phyloP scores from a whole-genome alignment of 2,797 vertebrate species.

The Hoplostethus atlanticus region DNA sequence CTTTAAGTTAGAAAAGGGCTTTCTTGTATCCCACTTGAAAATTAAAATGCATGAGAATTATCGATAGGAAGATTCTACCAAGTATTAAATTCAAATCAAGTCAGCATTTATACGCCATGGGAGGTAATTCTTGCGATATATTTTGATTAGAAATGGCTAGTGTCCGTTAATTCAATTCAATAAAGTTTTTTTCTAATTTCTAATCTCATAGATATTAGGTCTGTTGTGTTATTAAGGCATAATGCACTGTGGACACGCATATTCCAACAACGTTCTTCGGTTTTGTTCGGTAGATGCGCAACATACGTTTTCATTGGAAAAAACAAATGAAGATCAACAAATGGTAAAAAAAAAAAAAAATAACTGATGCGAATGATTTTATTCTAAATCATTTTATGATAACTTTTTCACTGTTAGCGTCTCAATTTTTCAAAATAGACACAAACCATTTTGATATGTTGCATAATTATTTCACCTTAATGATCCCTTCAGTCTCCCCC shows the following conservation, averaged over 20 bases:
- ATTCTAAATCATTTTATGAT: background rate
- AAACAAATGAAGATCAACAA: background rate
- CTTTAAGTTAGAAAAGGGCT: background rate
- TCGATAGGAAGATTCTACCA: background rate
- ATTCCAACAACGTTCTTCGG: conserved; percentile 9
- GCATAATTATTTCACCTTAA: conserved; percentile 38
- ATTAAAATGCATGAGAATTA: background rate
- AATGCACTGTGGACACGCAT: background rate
- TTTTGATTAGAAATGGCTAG: background rate
- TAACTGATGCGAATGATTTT: background rate
- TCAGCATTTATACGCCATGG: no score
- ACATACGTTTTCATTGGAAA: background rate
- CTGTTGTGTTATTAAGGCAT: background rate
- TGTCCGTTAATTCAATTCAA: background rate
- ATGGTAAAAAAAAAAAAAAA: background rate
- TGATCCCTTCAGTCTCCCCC: conserved; percentile 32
- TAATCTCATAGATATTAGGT: background rate
- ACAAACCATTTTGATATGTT: conserved; percentile 26
- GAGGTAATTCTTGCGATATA: background rate
- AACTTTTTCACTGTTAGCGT: background rate
- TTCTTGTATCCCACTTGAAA: background rate
- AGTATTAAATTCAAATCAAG: background rate
- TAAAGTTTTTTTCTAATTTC: background rate
- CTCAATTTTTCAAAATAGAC: background rate
- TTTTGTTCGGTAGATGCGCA: conserved; percentile 16